These are phyloP conservation scores for Glyptemys insculpta DNA, from an alignment of 2,797 vertebrate genomes.

Conservation along the genomic window DNA sequence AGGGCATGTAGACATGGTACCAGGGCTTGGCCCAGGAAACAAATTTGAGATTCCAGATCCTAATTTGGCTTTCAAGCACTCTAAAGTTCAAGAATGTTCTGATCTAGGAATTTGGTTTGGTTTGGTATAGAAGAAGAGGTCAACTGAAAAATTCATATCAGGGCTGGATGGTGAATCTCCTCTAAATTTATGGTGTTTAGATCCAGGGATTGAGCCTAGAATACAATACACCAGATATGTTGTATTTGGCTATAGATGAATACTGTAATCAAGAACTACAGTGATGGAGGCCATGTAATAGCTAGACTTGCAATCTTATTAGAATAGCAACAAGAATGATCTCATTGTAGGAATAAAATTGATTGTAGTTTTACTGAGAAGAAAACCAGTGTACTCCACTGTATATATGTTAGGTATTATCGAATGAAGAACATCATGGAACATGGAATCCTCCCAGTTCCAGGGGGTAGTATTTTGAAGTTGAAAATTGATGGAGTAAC, in stretches of 20 bases:
- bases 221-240: not conserved
- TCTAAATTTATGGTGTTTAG: rapidly evolving
- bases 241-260: slow-evolving; percentile 1
- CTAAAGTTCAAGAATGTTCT: not conserved
- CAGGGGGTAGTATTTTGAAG: slow-evolving; percentile 1
- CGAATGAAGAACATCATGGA: not conserved
- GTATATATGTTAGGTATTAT: not conserved
- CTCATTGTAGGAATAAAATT: not conserved
- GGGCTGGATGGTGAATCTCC: not conserved
- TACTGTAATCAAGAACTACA: slow-evolving; percentile 16
- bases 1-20: not conserved
- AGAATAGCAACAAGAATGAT: slow-evolving; percentile 11
- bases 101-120: not conserved
- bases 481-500: not conserved
- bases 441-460: not conserved
- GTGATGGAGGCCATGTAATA: not conserved
- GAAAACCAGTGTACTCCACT: not conserved
- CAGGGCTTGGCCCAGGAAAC: not conserved
- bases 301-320: slow-evolving; percentile 1
- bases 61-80: not conserved
- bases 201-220: not conserved
- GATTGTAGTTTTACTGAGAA: slow-evolving; percentile 6
- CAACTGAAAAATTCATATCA: not conserved
- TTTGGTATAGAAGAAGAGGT: not conserved
- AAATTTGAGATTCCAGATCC: not conserved